These are phyloP conservation scores for Scylla paramamosain DNA, from an alignment of 1,140 invertebrate species.

Conservation along the genomic window DNA sequence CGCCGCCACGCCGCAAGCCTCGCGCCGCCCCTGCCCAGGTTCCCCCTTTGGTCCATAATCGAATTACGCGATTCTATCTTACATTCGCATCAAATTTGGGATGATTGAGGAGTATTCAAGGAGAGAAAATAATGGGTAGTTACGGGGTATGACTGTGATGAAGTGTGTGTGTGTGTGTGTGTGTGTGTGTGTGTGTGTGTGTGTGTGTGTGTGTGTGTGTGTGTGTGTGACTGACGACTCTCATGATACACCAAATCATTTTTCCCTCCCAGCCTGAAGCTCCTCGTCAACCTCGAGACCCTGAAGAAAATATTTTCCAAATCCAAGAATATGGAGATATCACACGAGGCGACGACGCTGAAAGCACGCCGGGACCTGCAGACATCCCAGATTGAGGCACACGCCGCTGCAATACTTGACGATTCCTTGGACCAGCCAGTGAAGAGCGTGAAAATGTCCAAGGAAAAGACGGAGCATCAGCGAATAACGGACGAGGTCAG, in stretches of 20 bases:
- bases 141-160: not conserved
- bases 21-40: not conserved
- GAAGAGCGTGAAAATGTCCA: not conserved
- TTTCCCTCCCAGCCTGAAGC: not conserved
- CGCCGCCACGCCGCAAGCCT: not conserved
- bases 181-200: conserved; percentile 33
- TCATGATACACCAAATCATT: not conserved
- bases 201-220: conserved; percentile 51
- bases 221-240: not conserved
- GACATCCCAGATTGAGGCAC: not conserved
- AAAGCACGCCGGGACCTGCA: not conserved
- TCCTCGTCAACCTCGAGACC: not conserved
- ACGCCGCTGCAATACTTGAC: not conserved
- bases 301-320: not conserved
- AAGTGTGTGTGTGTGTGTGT: conserved; percentile 35
- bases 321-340: not conserved
- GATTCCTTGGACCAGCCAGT: not conserved
- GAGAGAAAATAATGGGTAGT: not conserved
- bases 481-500: not conserved
- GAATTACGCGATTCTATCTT: conserved; percentile 8
- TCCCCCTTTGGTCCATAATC: not conserved
- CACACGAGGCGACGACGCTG: not conserved
- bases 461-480: not conserved
- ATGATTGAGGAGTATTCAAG: conserved; percentile 13
- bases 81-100: conserved; percentile 23